phyloP scores from a whole-genome alignment of 2,888 invertebrate species.

The Noctua fimbriata region DNA sequence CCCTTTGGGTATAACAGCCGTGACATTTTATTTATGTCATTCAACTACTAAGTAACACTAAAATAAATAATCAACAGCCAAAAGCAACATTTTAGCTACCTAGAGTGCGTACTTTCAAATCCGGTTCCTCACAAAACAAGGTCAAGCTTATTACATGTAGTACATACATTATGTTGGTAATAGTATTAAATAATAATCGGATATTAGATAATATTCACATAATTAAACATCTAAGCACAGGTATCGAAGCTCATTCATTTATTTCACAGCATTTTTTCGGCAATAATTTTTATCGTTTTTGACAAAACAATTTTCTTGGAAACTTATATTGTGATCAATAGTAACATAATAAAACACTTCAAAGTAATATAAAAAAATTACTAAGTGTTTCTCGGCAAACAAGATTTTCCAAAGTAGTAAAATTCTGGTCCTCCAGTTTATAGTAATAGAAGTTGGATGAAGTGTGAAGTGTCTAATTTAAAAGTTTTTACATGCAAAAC shows the following conservation, averaged over 20 bases:
- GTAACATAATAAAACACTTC: background rate
- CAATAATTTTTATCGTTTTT: background rate
- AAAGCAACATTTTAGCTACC: slow-evolving; percentile 5
- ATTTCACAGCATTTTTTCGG: no score
- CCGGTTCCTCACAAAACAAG: slow-evolving; percentile 9
- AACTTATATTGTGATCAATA: background rate
- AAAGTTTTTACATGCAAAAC: background rate
- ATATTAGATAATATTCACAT: background rate
- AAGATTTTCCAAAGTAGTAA: background rate
- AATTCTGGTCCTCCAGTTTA: background rate
- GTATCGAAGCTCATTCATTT: background rate
- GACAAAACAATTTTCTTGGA: no score
- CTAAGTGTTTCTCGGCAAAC: background rate
- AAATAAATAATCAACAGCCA: background rate
- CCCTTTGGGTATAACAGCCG: background rate
- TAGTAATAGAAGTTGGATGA: background rate
- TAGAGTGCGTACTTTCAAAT: background rate
- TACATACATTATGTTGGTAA: background rate
- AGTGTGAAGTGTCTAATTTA: background rate
- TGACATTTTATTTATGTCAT: background rate
- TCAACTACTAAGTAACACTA: background rate
- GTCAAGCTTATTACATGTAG: background rate
- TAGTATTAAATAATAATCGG: background rate
- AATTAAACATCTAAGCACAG: background rate
- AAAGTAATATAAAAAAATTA: background rate